These are phyloP conservation scores for Saccopteryx leptura DNA, from an alignment of 2,113 vertebrate genomes.

Conservation along the genomic window DNA sequence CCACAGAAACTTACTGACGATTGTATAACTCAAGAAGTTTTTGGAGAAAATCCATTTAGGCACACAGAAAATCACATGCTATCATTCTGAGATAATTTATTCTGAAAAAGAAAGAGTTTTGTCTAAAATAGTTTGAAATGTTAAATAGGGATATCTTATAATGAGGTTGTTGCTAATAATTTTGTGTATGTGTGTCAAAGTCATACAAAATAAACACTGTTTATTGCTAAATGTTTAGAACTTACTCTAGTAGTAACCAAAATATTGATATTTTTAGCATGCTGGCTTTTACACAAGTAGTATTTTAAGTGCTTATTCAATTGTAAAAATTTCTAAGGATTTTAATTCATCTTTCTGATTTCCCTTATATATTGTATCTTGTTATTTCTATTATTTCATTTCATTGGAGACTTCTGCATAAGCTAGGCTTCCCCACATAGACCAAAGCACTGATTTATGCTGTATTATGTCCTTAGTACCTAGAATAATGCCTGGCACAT, in stretches of 20 bases:
- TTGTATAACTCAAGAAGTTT: constrained; percentile 74
- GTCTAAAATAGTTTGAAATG: constrained; percentile 19
- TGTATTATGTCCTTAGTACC: fast-evolving
- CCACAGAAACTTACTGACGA: constrained; percentile 68
- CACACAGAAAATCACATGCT: background rate
- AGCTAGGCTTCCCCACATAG: background rate
- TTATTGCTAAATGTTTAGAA: constrained; percentile 3
- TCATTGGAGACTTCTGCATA: fast-evolving
- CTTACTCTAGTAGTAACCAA: background rate
- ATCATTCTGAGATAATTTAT: constrained; percentile 54
- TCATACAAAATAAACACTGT: background rate
- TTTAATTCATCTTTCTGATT: background rate
- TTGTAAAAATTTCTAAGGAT: background rate
- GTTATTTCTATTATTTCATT: background rate
- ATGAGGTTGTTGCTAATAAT: background rate
- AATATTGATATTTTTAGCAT: background rate
- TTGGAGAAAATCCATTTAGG: constrained; percentile 74
- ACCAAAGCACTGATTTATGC: fast-evolving
- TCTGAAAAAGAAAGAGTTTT: background rate
- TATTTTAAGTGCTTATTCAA: background rate
- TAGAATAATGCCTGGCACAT: background rate
- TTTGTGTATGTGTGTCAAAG: background rate
- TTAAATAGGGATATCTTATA: background rate
- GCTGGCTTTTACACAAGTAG: background rate
- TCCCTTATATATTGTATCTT: background rate